These are phyloP conservation scores for Cisticola juncidis DNA, from an alignment of 2,113 vertebrate genomes.

Conservation along the genomic window DNA sequence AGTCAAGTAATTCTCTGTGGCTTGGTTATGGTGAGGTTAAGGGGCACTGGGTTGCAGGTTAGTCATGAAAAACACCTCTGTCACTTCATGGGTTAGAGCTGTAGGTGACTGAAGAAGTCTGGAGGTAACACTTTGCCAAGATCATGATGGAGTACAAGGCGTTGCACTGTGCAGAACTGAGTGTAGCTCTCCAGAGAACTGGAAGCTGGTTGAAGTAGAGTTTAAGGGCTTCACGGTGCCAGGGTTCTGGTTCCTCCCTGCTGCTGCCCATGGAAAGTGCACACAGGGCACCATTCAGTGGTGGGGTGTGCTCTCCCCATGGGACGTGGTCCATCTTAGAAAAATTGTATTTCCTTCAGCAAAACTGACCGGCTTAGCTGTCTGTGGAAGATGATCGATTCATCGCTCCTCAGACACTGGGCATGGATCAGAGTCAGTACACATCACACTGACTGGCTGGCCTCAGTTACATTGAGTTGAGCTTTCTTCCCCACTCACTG, in stretches of 20 bases:
- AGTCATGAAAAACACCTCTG: not conserved
- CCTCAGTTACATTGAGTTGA: not conserved
- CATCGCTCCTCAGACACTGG: accelerated
- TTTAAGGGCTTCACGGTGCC: not conserved
- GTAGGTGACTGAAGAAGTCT: not conserved
- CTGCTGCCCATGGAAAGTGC: not conserved
- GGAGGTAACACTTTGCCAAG: not conserved
- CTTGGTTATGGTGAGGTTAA: not conserved
- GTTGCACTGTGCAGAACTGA: not conserved
- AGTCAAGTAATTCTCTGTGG: not conserved
- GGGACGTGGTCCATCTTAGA: not conserved
- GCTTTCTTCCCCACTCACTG: not conserved
- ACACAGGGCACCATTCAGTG: accelerated
- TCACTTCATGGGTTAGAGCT: not conserved
- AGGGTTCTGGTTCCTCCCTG: not conserved
- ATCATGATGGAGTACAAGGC: not conserved
- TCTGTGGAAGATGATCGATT: not conserved
- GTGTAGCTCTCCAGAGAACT: not conserved
- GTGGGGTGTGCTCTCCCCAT: not conserved
- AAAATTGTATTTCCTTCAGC: not conserved
- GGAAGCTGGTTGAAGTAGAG: not conserved
- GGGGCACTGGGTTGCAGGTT: not conserved
- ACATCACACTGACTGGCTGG: not conserved
- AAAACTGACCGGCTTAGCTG: not conserved
- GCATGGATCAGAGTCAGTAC: not conserved